Base-by-base conservation (phyloP, 37 sponge, comb jelly and placozoan species). In the Aphrocallistes beatrix region DNA sequence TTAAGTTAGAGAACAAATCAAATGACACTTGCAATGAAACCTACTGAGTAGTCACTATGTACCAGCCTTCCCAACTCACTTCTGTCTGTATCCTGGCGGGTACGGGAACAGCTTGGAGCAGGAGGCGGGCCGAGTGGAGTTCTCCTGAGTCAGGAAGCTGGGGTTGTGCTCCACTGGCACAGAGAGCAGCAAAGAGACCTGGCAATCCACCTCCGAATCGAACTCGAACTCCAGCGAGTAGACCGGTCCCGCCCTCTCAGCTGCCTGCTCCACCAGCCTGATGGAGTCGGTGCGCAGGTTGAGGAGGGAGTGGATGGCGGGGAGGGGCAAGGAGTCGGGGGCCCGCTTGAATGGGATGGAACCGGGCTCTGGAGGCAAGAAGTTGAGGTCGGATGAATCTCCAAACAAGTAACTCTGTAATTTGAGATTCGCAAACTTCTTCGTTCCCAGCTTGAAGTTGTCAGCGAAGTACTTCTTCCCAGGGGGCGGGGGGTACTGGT, bases 401-500 rank as follows among this genome's bases (percentile, higher is more conserved):
- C 75, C 75, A 13, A 60, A 60, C 17, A 60, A 30, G n/a, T 25
- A 60, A 30, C n/a, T 30, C 75, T 60, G 75, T 13, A 60, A 6
- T 3, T 60, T 60, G 75, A 25, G 75, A 13, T 60, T 60, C 10
- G 75, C 8, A 28, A 60, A 60, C 34, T 60, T 60, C 34, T 28
- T 60, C 6, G 75, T 60, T 1, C 75, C 75, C 6, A 60, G 75
- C n/a, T 60, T 60, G 75, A 60, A 60, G 34, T 60, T 60, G 34
- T 60, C 75, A 3, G 75, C 75, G 75, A 60, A 60, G n/a, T 60
- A 60, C 75, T 60, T 60, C 75, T 60, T 60, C 34, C 75, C 75
- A 13, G 75, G 75, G 75, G 75, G 75, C 10, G 75, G 75, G 32
- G 75, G 75, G 75, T 60, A 60, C 34, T 60, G 75, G 34, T 60